Evolutionary conservation across 2,888 invertebrate genomes (phyloP), one percentile per base, ranked within the genome.

Genomic region (Spisula subtruncata): DNA sequence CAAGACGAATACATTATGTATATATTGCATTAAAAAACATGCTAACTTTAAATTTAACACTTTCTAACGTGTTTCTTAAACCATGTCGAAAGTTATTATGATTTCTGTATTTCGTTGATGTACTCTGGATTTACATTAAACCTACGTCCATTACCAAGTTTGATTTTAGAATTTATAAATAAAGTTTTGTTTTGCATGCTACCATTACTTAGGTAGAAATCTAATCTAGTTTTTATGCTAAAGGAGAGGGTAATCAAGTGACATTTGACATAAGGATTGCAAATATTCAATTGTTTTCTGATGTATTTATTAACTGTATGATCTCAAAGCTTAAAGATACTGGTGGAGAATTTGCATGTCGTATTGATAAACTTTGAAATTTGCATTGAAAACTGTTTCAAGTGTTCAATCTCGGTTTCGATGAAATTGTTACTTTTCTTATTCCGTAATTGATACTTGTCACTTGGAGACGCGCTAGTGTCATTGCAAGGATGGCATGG

Each of bases 321-420:
- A 86, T 75, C 71, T 8, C 83, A 79, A 0, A 25, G 79, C 54
- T 56, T 25, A 20, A n/a, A 56, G 85, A 80, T 79, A 54, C 56
- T 51, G 25, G 35, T 10, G 18, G 81, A 86, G 81, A 88, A 89
- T 91, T 91, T 91, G 89, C 89, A 91, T 91, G 91, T 89, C 88
- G 88, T 87, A 88, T 86, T 89, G 89, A 91, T 91, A 91, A 89
- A 87, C 87, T 89, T 88, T 86, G 88, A 89, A 89, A 91, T 91
- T 91, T 91, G 89, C 91, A 91, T 91, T 88, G 89, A 89, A 91
- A 91, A 91, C 86, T 89, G 87, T 91, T 91, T 89, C 87, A 88
- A 91, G 85, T 86, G 81, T 91, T 88, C 79, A 83, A 87, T 56
- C 60, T 48, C 51, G 46, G 83, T 71, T 86, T 83, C 81, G 75